phyloP scores from a whole-genome alignment of 2,888 invertebrate genomes.

The Agriopis leucophaearia region DNA sequence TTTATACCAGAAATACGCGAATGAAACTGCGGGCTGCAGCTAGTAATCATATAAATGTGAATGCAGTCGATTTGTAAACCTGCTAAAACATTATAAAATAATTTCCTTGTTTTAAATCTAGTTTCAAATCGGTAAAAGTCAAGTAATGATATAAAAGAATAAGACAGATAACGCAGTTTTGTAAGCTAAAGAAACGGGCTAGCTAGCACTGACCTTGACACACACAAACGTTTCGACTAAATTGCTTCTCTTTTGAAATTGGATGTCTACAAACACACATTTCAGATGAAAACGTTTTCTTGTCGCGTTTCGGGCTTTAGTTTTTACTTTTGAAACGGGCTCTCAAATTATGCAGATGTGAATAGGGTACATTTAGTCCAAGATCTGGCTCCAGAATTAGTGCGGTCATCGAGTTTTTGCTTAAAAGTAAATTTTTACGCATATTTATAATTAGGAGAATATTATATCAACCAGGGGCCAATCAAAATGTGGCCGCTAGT shows the following conservation, averaged over 20 bases:
- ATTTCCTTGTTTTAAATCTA: neutral
- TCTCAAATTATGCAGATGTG: neutral
- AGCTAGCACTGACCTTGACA: conserved; percentile 19
- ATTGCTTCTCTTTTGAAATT: conserved; percentile 24
- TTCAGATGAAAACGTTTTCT: conserved; percentile 20
- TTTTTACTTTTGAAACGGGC: conserved; percentile 5
- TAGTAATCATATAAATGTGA: too few species aligned
- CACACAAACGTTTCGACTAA: conserved; percentile 18
- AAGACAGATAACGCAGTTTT: conserved; percentile 4
- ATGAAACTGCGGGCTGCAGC: too few species aligned
- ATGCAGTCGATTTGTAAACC: too few species aligned
- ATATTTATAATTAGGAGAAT: too few species aligned
- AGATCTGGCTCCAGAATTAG: too few species aligned
- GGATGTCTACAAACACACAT: conserved; percentile 27
- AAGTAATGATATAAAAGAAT: neutral
- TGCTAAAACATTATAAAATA: too few species aligned
- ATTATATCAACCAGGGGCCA: too few species aligned
- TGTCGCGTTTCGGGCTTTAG: conserved; percentile 1
- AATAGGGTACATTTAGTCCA: neutral
- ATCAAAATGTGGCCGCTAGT: too few species aligned
- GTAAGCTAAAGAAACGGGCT: conserved; percentile 14
- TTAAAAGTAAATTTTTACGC: too few species aligned
- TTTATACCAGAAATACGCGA: too few species aligned
- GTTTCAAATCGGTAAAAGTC: neutral
- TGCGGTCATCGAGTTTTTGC: too few species aligned